Evolutionary conservation across 2,797 vertebrate genomes (phyloP).

Genomic region (Florisuga fusca): DNA sequence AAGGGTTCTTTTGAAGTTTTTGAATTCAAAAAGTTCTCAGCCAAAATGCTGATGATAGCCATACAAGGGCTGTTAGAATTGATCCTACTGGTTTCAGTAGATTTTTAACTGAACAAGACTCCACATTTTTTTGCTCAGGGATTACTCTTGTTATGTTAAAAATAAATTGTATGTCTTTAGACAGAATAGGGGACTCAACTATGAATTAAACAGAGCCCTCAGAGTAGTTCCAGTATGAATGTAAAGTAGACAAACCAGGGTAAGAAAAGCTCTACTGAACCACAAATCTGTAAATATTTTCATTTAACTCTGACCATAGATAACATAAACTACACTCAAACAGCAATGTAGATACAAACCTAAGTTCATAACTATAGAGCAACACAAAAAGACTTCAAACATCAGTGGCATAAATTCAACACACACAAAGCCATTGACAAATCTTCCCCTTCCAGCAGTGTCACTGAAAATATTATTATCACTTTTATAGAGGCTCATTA

Average conservation of each 20-base stretch:
- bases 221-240: background rate
- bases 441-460: background rate
- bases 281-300: background rate
- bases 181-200: background rate
- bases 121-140: background rate
- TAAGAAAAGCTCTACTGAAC: background rate
- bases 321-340: background rate
- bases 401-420: background rate
- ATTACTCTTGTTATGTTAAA: background rate
- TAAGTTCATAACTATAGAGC: background rate
- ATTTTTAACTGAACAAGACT: background rate
- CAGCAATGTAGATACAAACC: background rate
- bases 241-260: background rate
- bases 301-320: background rate
- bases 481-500: background rate
- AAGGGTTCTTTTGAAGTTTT: rapidly evolving
- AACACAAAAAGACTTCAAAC: background rate
- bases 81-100: background rate
- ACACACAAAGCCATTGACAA: background rate
- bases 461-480: background rate
- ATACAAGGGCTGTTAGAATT: background rate
- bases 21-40: background rate
- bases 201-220: background rate
- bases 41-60: background rate
- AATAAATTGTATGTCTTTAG: background rate